A percentile compares a stretch with the other conserved stretches of the same genome.
These are phyloP conservation scores for Phaonia tiefii DNA, from an alignment of 2,888 invertebrate species.

Conservation along the genomic window DNA sequence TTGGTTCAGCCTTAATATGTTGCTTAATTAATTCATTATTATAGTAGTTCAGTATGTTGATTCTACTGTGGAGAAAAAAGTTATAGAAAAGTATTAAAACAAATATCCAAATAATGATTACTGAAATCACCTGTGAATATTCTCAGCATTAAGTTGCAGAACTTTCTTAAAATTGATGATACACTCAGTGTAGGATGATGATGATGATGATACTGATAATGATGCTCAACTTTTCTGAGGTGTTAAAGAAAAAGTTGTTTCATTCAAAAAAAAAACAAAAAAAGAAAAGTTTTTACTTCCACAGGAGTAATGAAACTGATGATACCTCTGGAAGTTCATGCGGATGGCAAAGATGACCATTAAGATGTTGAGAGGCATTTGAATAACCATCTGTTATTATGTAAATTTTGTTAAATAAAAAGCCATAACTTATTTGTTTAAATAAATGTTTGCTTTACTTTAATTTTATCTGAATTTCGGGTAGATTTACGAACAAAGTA, in stretches of 20 bases:
- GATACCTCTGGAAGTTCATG: too few relatives aligned
- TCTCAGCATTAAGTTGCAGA: slow-evolving; percentile 48
- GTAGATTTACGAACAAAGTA: too few relatives aligned
- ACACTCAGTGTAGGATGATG: slow-evolving; percentile 43
- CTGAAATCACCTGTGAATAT: slow-evolving; percentile 58
- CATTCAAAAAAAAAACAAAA: background rate
- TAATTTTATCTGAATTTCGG: too few relatives aligned
- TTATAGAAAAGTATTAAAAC: slow-evolving; percentile 17
- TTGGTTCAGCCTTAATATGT: too few relatives aligned
- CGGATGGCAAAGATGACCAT: background rate
- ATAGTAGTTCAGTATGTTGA: background rate
- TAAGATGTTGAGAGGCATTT: background rate
- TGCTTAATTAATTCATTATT: slow-evolving; percentile 52
- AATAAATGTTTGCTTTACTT: background rate
- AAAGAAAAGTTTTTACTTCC: background rate
- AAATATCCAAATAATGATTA: slow-evolving; percentile 12
- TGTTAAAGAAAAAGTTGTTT: slow-evolving; percentile 37
- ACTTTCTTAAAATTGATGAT: slow-evolving; percentile 41
- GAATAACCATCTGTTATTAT: slow-evolving; percentile 18
- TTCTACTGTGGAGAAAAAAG: slow-evolving; percentile 17
- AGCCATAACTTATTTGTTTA: background rate
- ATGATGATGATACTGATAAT: slow-evolving; percentile 37
- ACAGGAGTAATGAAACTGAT: too few relatives aligned
- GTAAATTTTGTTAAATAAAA: slow-evolving; percentile 1
- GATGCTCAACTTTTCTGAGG: slow-evolving; percentile 57